Evolutionary conservation across 2,113 vertebrate species (phyloP).

Genomic region (Strix uralensis): DNA sequence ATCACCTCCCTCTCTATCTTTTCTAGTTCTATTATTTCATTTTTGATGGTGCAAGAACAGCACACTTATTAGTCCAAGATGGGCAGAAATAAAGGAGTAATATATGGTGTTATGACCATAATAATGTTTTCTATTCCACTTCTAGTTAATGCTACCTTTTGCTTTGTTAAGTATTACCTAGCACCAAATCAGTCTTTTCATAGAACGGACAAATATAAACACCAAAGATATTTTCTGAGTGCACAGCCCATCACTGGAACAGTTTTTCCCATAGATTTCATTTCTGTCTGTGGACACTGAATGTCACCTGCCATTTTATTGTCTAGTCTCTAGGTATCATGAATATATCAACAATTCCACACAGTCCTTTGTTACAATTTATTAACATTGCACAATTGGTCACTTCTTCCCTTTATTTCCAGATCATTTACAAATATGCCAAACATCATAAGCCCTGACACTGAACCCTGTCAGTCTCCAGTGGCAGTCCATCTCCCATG

Average conservation of each 20-base stretch:
- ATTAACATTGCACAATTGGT: not conserved
- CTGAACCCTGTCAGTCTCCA: not conserved
- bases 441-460: not conserved
- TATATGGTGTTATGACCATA: not conserved
- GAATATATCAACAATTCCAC: not conserved
- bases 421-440: not conserved
- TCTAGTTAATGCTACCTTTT: not conserved
- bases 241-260: not conserved
- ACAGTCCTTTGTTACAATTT: not conserved
- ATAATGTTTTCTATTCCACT: not conserved
- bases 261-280: not conserved
- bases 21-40: not conserved
- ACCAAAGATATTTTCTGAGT: not conserved
- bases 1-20: not conserved
- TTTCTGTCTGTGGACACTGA: not conserved
- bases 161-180: not conserved
- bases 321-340: not conserved
- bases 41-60: not conserved
- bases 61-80: not conserved
- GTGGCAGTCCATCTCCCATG: not conserved
- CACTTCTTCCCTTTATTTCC: not conserved
- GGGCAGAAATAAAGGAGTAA: not conserved
- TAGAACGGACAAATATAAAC: not conserved
- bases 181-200: not conserved
- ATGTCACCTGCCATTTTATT: not conserved